Evolutionary conservation across 2,888 invertebrate species (phyloP).

Genomic region (Archaeoteleia sp.): DNA sequence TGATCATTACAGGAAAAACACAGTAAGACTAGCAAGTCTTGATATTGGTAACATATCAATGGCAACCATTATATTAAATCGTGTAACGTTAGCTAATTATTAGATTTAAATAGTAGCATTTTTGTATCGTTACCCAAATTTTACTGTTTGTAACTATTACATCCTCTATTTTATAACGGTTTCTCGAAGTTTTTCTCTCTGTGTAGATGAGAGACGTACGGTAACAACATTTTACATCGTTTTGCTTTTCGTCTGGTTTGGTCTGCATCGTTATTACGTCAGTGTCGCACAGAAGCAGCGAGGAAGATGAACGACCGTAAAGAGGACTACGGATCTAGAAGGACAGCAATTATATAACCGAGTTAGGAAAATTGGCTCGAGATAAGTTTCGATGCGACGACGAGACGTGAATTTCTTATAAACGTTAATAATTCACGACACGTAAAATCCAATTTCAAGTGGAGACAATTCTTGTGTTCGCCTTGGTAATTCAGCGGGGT

Average conservation of each 20-base stretch:
- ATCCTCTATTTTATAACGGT: too few relatives aligned
- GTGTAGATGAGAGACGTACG: too few relatives aligned
- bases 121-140: too few relatives aligned
- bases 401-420: constrained; percentile 53
- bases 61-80: too few relatives aligned
- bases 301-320: constrained; percentile 31
- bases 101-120: too few relatives aligned
- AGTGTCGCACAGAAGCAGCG: constrained; percentile 7
- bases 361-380: constrained; percentile 51
- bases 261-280: constrained; percentile 32
- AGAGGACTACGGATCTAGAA: constrained; percentile 32
- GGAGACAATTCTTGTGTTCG: constrained; percentile 51
- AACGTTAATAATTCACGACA: constrained; percentile 53
- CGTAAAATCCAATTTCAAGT: constrained; percentile 52
- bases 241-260: background rate
- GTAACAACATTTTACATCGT: background rate
- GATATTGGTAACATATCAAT: too few relatives aligned
- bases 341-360: constrained; percentile 51
- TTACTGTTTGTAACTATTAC: too few relatives aligned
- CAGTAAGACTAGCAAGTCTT: too few relatives aligned
- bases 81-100: too few relatives aligned
- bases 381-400: constrained; percentile 53
- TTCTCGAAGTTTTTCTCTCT: too few relatives aligned
- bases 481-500: constrained; percentile 43
- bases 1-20: too few relatives aligned